phyloP scores from a whole-genome alignment of 2,888 invertebrate genomes.

The Drosophila flavopinicola region DNA sequence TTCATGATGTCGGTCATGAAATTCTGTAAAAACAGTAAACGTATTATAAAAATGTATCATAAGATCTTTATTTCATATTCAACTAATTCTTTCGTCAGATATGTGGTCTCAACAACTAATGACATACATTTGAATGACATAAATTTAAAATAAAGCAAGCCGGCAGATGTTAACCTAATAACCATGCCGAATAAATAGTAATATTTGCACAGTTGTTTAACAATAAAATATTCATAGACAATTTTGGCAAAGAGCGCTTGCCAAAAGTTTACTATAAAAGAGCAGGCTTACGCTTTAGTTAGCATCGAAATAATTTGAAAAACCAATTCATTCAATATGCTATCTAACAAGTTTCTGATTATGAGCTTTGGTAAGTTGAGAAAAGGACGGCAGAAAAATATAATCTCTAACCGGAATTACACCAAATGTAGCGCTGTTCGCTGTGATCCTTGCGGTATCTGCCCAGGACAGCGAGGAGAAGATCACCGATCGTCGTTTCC shows the following conservation, averaged over 20 bases:
- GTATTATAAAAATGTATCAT: no score
- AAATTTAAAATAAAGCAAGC: background rate
- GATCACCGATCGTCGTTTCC: conserved; percentile 69
- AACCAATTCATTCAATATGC: conserved; percentile 44
- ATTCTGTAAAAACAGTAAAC: no score
- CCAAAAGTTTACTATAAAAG: conserved; percentile 56
- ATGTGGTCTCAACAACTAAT: background rate
- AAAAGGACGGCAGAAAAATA: background rate
- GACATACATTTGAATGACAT: conserved; percentile 9
- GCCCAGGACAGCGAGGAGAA: conserved; percentile 18
- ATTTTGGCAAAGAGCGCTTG: conserved; percentile 19
- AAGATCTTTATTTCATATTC: no score
- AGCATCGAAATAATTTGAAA: conserved; percentile 35
- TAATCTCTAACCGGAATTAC: background rate
- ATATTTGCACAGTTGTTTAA: conserved; percentile 58
- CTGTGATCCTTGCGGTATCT: conserved; percentile 47
- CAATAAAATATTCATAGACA: conserved; percentile 1
- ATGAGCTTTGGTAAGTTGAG: conserved; percentile 59
- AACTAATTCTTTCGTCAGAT: background rate
- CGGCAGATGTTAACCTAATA: background rate
- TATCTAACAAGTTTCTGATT: conserved; percentile 55
- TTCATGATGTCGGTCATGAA: no score
- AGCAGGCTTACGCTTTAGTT: conserved; percentile 8
- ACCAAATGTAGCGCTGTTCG: conserved; percentile 50
- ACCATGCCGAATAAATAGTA: conserved; percentile 2